These are phyloP conservation scores for Omphaloscelis lunosa DNA, from an alignment of 2,888 invertebrate genomes.

Conservation along the genomic window DNA sequence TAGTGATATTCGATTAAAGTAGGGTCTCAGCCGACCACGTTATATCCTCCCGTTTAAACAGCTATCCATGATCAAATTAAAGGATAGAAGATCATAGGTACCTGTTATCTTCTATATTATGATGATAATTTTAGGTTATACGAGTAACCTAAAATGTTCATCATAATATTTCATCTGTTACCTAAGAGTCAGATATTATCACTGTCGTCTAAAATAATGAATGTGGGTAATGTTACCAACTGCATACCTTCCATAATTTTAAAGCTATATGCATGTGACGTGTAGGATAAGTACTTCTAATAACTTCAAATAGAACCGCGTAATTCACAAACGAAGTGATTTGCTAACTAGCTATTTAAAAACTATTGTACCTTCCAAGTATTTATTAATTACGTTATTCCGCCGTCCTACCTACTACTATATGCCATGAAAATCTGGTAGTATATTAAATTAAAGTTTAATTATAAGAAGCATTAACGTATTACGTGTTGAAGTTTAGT, in stretches of 20 bases:
- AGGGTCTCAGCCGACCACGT: constrained; percentile 47
- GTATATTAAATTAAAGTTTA: not conserved
- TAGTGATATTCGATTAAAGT: constrained; percentile 66
- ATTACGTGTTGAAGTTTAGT: not conserved
- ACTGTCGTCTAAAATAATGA: not conserved
- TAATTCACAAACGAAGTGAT: not conserved
- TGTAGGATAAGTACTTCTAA: not conserved
- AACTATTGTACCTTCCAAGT: not conserved
- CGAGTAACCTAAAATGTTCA: constrained; percentile 34
- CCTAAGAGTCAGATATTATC: not conserved
- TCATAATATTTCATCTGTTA: constrained; percentile 24
- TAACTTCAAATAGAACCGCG: not conserved
- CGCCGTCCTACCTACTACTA: too few relatives aligned
- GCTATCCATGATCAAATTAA: constrained; percentile 45
- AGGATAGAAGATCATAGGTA: constrained; percentile 38
- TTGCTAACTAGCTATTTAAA: not conserved
- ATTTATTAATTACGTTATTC: not conserved
- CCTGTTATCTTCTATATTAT: too few relatives aligned
- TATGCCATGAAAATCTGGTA: not conserved
- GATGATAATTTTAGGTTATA: too few relatives aligned
- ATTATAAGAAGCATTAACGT: not conserved
- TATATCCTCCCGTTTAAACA: constrained; percentile 58
- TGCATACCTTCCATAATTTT: not conserved
- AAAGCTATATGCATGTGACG: not conserved
- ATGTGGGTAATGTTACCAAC: not conserved